Base-by-base conservation (phyloP, 2,888 invertebrate species). In the Epinotia nisella region DNA sequence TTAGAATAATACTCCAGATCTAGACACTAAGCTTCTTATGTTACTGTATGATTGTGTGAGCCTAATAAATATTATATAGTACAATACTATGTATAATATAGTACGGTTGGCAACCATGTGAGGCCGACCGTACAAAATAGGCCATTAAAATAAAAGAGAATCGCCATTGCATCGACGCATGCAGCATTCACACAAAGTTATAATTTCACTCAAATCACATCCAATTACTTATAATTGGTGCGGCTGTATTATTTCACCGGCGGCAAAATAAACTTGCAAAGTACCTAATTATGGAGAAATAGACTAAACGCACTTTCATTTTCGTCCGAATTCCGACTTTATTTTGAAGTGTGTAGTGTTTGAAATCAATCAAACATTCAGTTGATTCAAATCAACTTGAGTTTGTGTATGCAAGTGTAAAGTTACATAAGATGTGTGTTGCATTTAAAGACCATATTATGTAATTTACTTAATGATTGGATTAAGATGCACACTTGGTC, bases 401-500 rank as follows among this genome's bases (percentile, higher is more conserved):
- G 11, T 61, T 21, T 21, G 4, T 1, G 7, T 21, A 13, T 21
- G 17, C 15, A 45, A 9, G 61, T 61, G 61, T 21, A 19, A 61
- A 61, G 45, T 61, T 61, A 61, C 45, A 15, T 61, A 61, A 61
- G 45, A 21, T 24, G 21, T 11, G 59, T 9, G 15, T 21, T 61
- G 61, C 61, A 45, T 45, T 45, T 61, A 45, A 45, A 61, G 21
- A 45, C 3, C 3, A 19, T 45, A 45, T 45, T 61, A 45, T 45
- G 21, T 61, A 45, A 61, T 41, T 24, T 24, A 35, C 35, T 19
- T 45, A 61, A 45, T 15, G 21, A 61, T 49, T 49, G 49, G 45
- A 61, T 61, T 45, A 45, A 61, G 45, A 45, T 61, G 21, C 45
- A 39, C 59, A 39, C 35, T 35, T 13, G 59, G 17, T 10, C 4